Evolutionary conservation across 1,140 invertebrate species (phyloP).

Genomic region (Lepidostoma basale): DNA sequence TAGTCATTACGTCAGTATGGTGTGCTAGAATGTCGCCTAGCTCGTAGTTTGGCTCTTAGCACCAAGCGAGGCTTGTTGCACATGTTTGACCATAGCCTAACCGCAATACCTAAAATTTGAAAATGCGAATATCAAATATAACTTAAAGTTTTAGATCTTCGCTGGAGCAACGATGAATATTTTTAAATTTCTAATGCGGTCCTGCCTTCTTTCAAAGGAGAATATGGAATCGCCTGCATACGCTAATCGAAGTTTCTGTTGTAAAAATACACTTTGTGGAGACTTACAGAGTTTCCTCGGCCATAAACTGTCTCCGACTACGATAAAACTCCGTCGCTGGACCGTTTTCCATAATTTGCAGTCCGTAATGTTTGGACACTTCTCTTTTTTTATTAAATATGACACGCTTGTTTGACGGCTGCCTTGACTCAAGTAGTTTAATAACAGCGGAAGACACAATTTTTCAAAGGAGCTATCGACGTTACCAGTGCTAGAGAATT

Average conservation of each 20-base stretch:
- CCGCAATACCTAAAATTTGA: no score
- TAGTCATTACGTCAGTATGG: no score
- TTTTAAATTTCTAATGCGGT: neutral
- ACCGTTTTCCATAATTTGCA: conserved; percentile 10
- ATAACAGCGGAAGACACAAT: neutral
- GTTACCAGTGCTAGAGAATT: no score
- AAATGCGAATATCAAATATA: no score
- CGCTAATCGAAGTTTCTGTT: neutral
- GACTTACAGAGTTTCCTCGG: neutral
- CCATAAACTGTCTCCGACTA: neutral
- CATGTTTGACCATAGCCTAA: no score
- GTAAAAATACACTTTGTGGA: conserved; percentile 1
- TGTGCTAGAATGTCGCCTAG: no score
- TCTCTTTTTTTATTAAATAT: conserved; percentile 13
- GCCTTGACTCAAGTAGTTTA: no score
- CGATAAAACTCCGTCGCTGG: neutral
- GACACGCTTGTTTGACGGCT: conserved; percentile 12
- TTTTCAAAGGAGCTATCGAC: no score
- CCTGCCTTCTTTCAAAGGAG: neutral
- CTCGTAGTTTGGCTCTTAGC: no score
- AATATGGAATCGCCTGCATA: neutral
- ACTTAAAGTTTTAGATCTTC: no score
- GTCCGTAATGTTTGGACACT: conserved; percentile 13
- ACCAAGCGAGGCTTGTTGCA: no score
- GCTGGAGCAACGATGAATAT: no score